Conservation (phyloP, 92 coral and sea anemone genomes). For the Desmophyllum pertusum region DNA sequence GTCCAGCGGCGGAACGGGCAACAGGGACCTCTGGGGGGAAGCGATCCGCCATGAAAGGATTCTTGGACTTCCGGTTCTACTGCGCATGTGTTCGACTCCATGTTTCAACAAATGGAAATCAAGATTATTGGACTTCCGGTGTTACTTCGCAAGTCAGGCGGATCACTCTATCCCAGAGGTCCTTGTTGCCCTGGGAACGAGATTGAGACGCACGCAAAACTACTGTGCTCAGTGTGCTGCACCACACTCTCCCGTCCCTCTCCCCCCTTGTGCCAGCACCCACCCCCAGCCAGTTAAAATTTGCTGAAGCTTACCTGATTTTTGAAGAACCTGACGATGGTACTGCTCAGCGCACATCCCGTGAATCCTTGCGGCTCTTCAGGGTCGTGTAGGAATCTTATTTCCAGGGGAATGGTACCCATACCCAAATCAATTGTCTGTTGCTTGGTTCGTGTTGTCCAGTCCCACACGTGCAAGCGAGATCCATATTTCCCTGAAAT, state of each 20-base stretch:
- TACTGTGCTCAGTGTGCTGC: not conserved
- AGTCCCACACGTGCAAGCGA: constrained; percentile 95
- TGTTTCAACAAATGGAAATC: no score
- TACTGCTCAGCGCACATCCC: constrained; percentile 88
- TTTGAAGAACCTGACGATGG: constrained; percentile 82
- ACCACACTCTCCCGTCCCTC: not conserved
- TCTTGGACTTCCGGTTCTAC: no score
- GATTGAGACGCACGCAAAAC: not conserved
- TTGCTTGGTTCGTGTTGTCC: constrained; percentile 83
- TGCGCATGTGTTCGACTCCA: no score
- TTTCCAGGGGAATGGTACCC: constrained; percentile 90
- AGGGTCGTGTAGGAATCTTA: constrained; percentile 94
- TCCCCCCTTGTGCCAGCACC: not conserved
- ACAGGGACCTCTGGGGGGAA: no score
- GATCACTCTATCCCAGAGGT: no score
- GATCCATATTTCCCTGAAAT: constrained; percentile 79
- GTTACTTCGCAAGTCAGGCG: no score
- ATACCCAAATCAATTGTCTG: constrained; percentile 87
- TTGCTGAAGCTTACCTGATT: constrained; percentile 54
- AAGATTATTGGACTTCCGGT: no score
- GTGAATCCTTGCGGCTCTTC: constrained; percentile 84
- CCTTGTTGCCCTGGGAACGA: no score
- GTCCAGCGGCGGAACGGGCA: no score
- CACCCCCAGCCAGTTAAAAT: not conserved
- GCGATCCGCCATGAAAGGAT: no score